These are phyloP conservation scores for Phenacoccus solenopsis DNA, from an alignment of 1,140 invertebrate genomes.

Conservation along the genomic window DNA sequence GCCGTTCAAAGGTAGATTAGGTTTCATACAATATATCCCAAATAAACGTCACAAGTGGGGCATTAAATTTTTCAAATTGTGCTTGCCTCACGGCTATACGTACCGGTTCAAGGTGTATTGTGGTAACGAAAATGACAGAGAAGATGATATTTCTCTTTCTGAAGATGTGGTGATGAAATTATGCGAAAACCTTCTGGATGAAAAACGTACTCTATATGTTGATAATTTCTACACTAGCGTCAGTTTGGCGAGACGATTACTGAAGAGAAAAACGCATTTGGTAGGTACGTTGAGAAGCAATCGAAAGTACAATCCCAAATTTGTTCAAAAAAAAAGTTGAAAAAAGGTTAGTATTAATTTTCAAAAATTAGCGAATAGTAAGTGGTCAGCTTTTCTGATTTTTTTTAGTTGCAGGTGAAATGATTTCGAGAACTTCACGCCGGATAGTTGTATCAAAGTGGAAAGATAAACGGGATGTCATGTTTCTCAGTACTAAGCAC, in stretches of 20 bases:
- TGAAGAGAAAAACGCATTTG: constrained; percentile 24
- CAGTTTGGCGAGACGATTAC: constrained; percentile 24
- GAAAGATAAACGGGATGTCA: constrained; percentile 28
- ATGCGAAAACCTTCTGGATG: constrained; percentile 9
- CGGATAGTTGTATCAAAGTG: constrained; percentile 25
- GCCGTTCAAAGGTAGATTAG: constrained; percentile 32
- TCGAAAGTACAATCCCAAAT: constrained; percentile 26
- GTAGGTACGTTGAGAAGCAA: constrained; percentile 25
- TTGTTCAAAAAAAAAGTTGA: constrained; percentile 23
- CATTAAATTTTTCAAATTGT: constrained; percentile 34
- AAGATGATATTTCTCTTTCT: constrained; percentile 9
- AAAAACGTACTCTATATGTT: neutral
- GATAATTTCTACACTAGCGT: constrained; percentile 26
- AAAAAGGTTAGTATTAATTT: constrained; percentile 22
- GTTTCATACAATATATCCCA: constrained; percentile 34
- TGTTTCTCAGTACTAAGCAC: constrained; percentile 27
- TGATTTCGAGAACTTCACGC: neutral
- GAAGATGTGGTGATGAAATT: neutral
- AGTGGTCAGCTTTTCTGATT: neutral
- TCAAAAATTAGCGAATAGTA: constrained; percentile 8
- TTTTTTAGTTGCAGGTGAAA: neutral
- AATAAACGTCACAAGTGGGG: constrained; percentile 33
- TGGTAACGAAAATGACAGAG: constrained; percentile 23
- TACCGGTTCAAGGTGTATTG: constrained; percentile 28
- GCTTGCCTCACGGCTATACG: constrained; percentile 27